These are phyloP conservation scores for Cassiopea andromeda DNA, from an alignment of 30 jellyfish, hydroid and myxozoan species.

Conservation along the genomic window DNA sequence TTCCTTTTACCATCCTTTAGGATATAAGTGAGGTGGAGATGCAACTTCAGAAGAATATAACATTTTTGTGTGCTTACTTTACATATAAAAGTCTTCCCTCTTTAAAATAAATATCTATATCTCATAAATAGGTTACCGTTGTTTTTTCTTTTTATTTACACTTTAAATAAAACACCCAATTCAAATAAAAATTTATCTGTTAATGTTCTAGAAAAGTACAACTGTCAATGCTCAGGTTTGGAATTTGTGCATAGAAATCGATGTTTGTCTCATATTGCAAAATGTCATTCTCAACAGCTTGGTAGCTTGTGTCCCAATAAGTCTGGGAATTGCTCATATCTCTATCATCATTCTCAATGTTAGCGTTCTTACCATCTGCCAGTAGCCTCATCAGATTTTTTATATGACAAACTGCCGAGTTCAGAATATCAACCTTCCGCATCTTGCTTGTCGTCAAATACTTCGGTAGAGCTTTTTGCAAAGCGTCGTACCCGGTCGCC, in stretches of 20 bases:
- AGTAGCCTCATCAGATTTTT: constrained; percentile 51
- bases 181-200: neutral
- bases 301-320: neutral
- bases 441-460: constrained; percentile 45
- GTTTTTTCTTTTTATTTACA: neutral
- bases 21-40: too few relatives aligned
- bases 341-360: neutral
- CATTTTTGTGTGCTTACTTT: neutral
- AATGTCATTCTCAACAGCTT: neutral
- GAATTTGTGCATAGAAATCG: neutral
- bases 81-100: neutral
- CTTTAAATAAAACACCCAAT: neutral
- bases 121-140: neutral
- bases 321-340: neutral
- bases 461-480: constrained; percentile 60
- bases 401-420: constrained; percentile 68
- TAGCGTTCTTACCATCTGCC: neutral
- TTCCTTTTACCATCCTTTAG: too few relatives aligned
- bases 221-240: neutral
- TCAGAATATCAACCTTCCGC: constrained; percentile 72
- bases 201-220: neutral
- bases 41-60: neutral
- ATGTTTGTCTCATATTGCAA: neutral
- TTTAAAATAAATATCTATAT: neutral
- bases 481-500: constrained; percentile 71